Conservation (phyloP, 2,888 invertebrate species). For the Pinctada fucata region DNA sequence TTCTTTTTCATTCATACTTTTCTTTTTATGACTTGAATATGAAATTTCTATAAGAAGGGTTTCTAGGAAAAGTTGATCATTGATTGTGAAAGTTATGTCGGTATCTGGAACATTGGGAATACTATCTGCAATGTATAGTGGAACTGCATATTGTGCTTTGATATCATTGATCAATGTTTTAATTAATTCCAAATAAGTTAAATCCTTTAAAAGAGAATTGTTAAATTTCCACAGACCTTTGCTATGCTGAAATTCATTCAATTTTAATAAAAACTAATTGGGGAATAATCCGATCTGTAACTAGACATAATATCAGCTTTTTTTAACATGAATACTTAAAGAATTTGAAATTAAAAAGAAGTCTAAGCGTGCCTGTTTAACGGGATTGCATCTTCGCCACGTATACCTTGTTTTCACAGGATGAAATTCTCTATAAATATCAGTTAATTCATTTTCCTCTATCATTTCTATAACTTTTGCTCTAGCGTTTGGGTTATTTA, state of each 20-base stretch:
- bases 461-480: too few relatives aligned
- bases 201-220: constrained; percentile 11
- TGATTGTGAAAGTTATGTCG: constrained; percentile 22
- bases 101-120: constrained; percentile 8
- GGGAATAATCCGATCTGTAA: constrained; percentile 3
- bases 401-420: too few relatives aligned
- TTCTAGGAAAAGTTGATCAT: constrained; percentile 36
- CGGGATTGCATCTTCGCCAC: too few relatives aligned
- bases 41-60: constrained; percentile 15
- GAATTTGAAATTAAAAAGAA: constrained; percentile 9
- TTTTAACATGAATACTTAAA: constrained; percentile 10
- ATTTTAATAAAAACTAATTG: background rate
- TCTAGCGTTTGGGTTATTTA: too few relatives aligned
- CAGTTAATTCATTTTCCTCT: too few relatives aligned
- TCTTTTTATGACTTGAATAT: constrained; percentile 20
- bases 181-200: too few relatives aligned
- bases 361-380: constrained; percentile 7
- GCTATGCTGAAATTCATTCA: constrained; percentile 4
- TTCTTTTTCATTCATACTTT: constrained; percentile 11
- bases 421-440: too few relatives aligned
- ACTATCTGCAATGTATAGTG: too few relatives aligned
- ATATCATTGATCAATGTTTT: too few relatives aligned
- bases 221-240: too few relatives aligned
- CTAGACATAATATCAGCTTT: background rate
- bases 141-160: too few relatives aligned